Percentiles rank a stretch among this genome's conserved stretches.
phyloP scores from a whole-genome alignment of 2,888 invertebrate genomes.

The Meta bourneti region DNA sequence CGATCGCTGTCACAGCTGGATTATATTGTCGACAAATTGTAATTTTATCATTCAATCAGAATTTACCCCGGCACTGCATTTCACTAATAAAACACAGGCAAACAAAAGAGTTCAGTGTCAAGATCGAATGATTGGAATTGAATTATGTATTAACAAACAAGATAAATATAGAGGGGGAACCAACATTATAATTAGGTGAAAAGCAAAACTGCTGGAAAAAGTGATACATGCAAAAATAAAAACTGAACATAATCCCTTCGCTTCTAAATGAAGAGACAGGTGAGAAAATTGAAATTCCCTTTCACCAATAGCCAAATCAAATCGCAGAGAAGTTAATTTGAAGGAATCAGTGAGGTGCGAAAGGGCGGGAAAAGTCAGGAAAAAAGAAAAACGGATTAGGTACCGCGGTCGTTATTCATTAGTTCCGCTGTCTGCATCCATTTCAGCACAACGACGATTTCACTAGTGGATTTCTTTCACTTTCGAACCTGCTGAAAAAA shows the following conservation, averaged over 20 bases:
- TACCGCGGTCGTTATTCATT: constrained; percentile 51
- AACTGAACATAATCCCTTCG: neutral
- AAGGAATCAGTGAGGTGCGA: constrained; percentile 35
- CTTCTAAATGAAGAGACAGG: constrained; percentile 1
- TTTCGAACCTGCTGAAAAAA: constrained; percentile 7
- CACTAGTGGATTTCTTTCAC: constrained; percentile 22
- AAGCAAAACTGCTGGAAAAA: neutral
- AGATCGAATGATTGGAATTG: neutral
- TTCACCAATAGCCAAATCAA: neutral
- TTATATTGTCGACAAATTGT: neutral
- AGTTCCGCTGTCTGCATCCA: constrained; percentile 62
- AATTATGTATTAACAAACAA: neutral
- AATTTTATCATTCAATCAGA: neutral
- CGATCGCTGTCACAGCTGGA: neutral
- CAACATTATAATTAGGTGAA: neutral
- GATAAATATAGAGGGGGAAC: neutral
- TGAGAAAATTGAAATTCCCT: constrained; percentile 1
- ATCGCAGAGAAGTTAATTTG: constrained; percentile 24
- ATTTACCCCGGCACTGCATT: neutral
- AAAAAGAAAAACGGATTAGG: constrained; percentile 11
- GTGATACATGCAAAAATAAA: neutral
- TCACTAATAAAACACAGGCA: neutral
- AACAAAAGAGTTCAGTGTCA: neutral
- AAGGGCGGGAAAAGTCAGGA: constrained; percentile 17
- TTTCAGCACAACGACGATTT: constrained; percentile 40